Evolutionary conservation across 2,888 invertebrate genomes (phyloP), one percentile per base, ranked within the genome.

Genomic region (Clusia tigrina): DNA sequence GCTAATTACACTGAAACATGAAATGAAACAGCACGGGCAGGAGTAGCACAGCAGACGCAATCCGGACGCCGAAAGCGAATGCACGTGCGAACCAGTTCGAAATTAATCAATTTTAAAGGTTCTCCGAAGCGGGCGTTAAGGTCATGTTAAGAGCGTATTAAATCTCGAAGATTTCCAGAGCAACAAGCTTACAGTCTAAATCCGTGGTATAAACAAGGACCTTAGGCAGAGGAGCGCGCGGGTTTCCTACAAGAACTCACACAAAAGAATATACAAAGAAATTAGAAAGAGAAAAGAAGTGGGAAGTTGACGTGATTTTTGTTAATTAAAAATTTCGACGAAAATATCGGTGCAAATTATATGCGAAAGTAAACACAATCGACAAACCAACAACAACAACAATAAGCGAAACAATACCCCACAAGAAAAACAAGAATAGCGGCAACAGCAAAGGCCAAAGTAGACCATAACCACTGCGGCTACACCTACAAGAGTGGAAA

Each of bases 1-100:
- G 73, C 71, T 77, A 77, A 78, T 77, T 77, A 76, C 76, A 68
- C 64, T 61, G 67, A 74, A 76, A 76, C 75, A 75, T 76, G 74
- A 75, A 76, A 76, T 32, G 32, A 32, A 32, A n/a, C n/a, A n/a
- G n/a, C n/a, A n/a, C n/a, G n/a, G n/a, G n/a, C n/a, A n/a, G 42
- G 55, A 63, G 63, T 65, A 69, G 62, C 62, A 61, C 51, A 51
- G 22, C 22, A 20, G 6, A 9, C 26, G 2, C 24, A 15, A 3
- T 53, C 22, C 9, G 3, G 23, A 20, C 23, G 23, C 6, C n/a
- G 46, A 17, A 9, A n/a, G 6, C 9, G 20, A 46, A 51, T 22
- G 6, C 9, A 20, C 26, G 25, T 18, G 12, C 51, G 25, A 18
- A 46, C 20, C 25, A 54, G 55, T 51, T 51, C n/a, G 66, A 71